These are phyloP conservation scores for Meteorus cinctellus DNA, from an alignment of 2,888 invertebrate species.

Conservation along the genomic window DNA sequence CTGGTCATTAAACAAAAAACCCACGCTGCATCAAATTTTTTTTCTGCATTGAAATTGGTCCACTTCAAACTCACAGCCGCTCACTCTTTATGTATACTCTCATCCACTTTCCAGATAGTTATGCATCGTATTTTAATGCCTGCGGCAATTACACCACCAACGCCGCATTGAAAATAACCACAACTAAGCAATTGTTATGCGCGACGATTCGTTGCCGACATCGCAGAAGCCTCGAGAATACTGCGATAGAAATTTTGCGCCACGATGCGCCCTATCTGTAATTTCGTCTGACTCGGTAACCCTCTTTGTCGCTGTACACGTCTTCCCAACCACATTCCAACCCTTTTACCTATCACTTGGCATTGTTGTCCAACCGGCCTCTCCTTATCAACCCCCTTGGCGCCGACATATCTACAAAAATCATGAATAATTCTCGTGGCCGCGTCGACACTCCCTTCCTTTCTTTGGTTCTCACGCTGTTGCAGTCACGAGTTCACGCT, in stretches of 20 bases:
- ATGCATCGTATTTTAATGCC: background rate
- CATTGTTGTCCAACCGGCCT: background rate
- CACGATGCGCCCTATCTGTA: conserved; percentile 23
- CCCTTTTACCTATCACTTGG: background rate
- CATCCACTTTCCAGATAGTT: background rate
- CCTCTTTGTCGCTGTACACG: background rate
- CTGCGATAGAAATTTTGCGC: conserved; percentile 19
- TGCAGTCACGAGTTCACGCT: conserved; percentile 1
- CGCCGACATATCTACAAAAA: background rate
- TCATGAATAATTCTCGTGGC: conserved; percentile 31
- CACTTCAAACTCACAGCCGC: background rate
- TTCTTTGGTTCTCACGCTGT: conserved; percentile 11
- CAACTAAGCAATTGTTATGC: conserved; percentile 52
- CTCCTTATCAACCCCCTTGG: background rate
- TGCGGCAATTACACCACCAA: conserved; percentile 58
- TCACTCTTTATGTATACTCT: no score
- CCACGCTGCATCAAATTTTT: no score
- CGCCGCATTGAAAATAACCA: conserved; percentile 23
- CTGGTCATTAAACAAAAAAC: no score
- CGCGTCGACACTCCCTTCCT: conserved; percentile 5
- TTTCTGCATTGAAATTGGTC: background rate
- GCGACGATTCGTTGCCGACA: conserved; percentile 53
- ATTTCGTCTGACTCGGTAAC: conserved; percentile 35
- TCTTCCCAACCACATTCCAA: background rate
- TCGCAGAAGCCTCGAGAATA: background rate